A percentile compares a stretch with the other conserved stretches of the same genome.
These are phyloP conservation scores for Drosophila tanythrix DNA, from an alignment of 2,888 invertebrate genomes.

Conservation along the genomic window DNA sequence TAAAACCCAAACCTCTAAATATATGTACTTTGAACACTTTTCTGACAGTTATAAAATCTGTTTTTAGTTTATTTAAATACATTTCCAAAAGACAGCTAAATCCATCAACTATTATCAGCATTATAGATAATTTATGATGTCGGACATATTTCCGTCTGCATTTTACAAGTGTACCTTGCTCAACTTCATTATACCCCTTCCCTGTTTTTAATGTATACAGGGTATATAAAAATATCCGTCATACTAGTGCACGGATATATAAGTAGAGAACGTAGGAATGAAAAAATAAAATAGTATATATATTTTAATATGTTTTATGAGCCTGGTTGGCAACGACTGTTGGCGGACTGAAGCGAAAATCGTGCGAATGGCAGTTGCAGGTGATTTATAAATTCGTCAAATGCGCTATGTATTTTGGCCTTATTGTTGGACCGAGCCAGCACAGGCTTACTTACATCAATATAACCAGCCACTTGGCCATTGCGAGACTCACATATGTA, in stretches of 20 bases:
- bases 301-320: conserved; percentile 69
- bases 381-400: conserved; percentile 70
- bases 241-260: conserved; percentile 13
- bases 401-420: conserved; percentile 36
- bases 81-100: rapidly evolving
- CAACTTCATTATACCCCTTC: not conserved
- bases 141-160: not conserved
- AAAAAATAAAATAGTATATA: conserved; percentile 32
- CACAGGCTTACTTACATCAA: conserved; percentile 4
- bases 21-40: not conserved
- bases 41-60: not conserved
- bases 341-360: conserved; percentile 38
- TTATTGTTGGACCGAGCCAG: conserved; percentile 32
- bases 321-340: conserved; percentile 24
- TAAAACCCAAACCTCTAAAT: not conserved
- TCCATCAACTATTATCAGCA: not conserved
- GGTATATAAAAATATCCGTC: conserved; percentile 17
- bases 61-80: not conserved
- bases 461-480: conserved; percentile 19
- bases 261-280: conserved; percentile 1
- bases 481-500: not conserved
- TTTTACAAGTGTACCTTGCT: not conserved
- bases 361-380: conserved; percentile 46
- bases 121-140: not conserved
- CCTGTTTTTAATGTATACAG: not conserved